Percentiles rank a stretch among this genome's conserved stretches.
phyloP scores from a whole-genome alignment of 2,113 vertebrate genomes.

The human region GRCh38 chr1:193891001-193891500 shows the following conservation, averaged over 20 bases:
- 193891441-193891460: not conserved
- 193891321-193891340: not conserved
- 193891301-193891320: not conserved
- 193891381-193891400: not conserved
- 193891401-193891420: not conserved
- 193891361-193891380: not conserved
- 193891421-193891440: not conserved
- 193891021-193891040: not conserved
- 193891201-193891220: not conserved
- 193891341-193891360: not conserved
- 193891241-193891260: not conserved
- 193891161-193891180: slow-evolving; percentile 39
- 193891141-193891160: slow-evolving; percentile 32
- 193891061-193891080: not conserved
- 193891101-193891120: slow-evolving; percentile 45
- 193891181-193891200: slow-evolving; percentile 6
- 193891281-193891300: not conserved
- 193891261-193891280: slow-evolving; percentile 12
- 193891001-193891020: not conserved
- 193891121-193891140: slow-evolving; percentile 51
- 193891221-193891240: not conserved
- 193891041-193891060: not conserved
- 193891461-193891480: not conserved
- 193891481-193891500: not conserved
- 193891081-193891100: not conserved